Base-by-base conservation (phyloP, 53 echinoderm and acorn worm genomes). In the Luidia sarsii region DNA sequence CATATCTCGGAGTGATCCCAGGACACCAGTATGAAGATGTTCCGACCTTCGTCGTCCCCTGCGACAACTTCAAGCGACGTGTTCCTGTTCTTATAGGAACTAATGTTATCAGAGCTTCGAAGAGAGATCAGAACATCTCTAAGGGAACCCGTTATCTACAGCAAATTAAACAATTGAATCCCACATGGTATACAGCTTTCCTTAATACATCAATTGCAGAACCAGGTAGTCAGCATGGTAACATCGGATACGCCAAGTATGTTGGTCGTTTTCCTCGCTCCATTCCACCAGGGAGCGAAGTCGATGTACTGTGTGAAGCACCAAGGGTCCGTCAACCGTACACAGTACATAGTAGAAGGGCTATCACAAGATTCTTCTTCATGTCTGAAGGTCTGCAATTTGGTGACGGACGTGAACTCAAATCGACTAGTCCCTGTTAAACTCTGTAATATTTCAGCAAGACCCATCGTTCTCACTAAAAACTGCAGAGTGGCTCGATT, bases 41-140 rank as follows among this genome's bases (percentile, higher is more conserved):
- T n/a, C 86, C 86, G 9, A 79, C 68, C 53, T 75, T 85, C 61
- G 50, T 85, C 57, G 83, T 83, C 5, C 85, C 55, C 25, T 10
- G 64, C 14, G 56, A 41, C 21, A 67, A 73, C 28, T 77, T 54
- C 28, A 21, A 67, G 56, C 60, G 20, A 16, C 66, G 63, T 23
- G 67, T 77, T 27, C 74, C 74, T 7, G 77, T 73, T 33, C 75
- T 85, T 6, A 67, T 85, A 28, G 85, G 85, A 19, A 85, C 77
- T 25, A 85, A 85, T 37, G 53, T 77, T 11, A 75, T 85, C 77
- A 50, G 67, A 21, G 37, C 67, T 36, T 18, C 39, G 3, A 64
- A 19, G 37, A 15, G 64, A 64, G 64, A 64, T 33, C 73, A 72
- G 20, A 25, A 72, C 8, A 72, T 32, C 14, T 13, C 21, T 2